A percentile compares a stretch with the other conserved stretches of the same genome.
Evolutionary conservation across 1,140 invertebrate species (phyloP).

Genomic region (Anastatus disparis): DNA sequence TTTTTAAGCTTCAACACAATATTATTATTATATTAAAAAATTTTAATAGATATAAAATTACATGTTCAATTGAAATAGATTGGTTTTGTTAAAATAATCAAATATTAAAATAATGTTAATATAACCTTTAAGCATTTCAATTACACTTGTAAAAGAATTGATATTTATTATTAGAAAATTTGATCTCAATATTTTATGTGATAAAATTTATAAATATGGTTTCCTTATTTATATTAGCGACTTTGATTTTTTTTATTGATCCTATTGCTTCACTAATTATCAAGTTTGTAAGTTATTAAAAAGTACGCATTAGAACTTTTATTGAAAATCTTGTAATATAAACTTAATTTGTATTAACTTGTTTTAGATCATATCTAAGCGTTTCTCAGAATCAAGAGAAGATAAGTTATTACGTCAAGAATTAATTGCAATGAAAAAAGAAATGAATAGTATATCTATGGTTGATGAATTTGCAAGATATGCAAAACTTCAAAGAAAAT

Average conservation of each 20-base stretch:
- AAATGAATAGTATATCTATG: slow-evolving; percentile 67
- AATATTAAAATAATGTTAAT: no score
- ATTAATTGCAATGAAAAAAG: slow-evolving; percentile 60
- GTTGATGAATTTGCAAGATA: slow-evolving; percentile 72
- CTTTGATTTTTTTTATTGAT: slow-evolving; percentile 19
- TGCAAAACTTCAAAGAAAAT: slow-evolving; percentile 68
- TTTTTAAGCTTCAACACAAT: no score
- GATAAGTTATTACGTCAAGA: slow-evolving; percentile 52
- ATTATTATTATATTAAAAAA: no score
- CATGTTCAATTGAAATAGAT: no score
- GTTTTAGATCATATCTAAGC: slow-evolving; percentile 48
- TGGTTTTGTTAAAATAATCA: no score
- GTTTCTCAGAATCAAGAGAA: slow-evolving; percentile 44
- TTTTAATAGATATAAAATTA: no score
- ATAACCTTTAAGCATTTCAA: no score
- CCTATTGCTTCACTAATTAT: background rate
- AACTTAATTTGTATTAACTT: slow-evolving; percentile 5
- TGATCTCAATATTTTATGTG: background rate
- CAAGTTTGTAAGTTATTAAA: slow-evolving; percentile 23
- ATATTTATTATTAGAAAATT: no score
- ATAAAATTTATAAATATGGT: background rate
- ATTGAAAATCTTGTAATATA: background rate
- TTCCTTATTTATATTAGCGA: slow-evolving; percentile 15
- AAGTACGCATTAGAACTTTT: background rate
- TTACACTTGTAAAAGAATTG: no score